phyloP scores from a whole-genome alignment of 2,797 vertebrate genomes.

The Eidolon dupreanum region DNA sequence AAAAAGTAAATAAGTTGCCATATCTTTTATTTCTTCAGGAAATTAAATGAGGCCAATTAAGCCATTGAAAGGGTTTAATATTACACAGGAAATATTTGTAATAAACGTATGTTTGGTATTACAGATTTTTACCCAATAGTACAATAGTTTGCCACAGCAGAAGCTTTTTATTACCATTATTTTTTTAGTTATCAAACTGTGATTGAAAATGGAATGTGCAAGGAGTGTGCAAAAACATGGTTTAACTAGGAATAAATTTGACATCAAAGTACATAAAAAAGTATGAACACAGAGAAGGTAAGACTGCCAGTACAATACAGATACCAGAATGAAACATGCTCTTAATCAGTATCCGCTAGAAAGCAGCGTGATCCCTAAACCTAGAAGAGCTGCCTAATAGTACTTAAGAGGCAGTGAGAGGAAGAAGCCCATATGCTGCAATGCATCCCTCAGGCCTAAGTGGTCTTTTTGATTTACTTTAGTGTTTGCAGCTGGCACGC shows the following conservation, averaged over 20 bases:
- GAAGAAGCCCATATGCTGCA: slow-evolving; percentile 4
- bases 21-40: slow-evolving; percentile 5
- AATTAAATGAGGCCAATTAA: not conserved
- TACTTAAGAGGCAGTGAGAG: slow-evolving; percentile 5
- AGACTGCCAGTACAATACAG: not conserved
- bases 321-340: not conserved
- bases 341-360: not conserved
- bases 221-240: not conserved
- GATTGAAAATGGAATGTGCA: not conserved
- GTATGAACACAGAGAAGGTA: not conserved
- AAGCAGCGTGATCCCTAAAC: not conserved
- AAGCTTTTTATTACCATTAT: not conserved
- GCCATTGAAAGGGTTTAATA: not conserved
- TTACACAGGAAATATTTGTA: not conserved
- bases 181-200: not conserved
- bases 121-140: not conserved
- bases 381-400: not conserved
- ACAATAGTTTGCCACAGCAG: not conserved
- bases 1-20: not conserved
- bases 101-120: not conserved
- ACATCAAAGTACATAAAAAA: not conserved
- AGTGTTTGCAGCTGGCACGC: not conserved
- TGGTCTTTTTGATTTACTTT: slow-evolving; percentile 12
- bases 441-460: not conserved
- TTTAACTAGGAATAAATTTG: not conserved